Percentiles rank a stretch among this genome's conserved stretches.
These are phyloP conservation scores for Epistrophella euchroma DNA, from an alignment of 2,888 invertebrate species.

Conservation along the genomic window DNA sequence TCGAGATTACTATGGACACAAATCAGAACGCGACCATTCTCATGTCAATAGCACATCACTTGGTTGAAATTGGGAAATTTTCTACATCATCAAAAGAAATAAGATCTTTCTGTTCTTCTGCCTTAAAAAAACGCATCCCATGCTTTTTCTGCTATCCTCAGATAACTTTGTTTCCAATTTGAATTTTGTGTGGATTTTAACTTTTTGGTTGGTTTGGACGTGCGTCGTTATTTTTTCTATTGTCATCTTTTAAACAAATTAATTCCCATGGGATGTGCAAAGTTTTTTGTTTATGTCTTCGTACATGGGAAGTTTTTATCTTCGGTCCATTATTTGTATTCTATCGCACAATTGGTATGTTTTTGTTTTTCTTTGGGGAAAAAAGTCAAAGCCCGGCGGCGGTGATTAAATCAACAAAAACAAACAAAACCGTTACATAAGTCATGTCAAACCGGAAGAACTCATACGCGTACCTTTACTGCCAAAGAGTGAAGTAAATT, in stretches of 20 bases:
- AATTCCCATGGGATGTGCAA: conserved; percentile 34
- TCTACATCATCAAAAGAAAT: neutral
- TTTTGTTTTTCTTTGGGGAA: conserved; percentile 18
- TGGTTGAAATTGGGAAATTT: neutral
- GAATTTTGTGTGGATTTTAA: neutral
- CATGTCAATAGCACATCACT: no score
- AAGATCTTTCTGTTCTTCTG: neutral
- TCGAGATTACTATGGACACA: no score
- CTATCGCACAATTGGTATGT: conserved; percentile 16
- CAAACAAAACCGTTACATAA: conserved; percentile 39
- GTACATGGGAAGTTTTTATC: conserved; percentile 31
- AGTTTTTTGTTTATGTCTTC: conserved; percentile 1
- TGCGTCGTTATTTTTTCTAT: conserved; percentile 11
- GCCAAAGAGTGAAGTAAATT: conserved; percentile 15
- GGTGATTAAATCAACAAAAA: conserved; percentile 18
- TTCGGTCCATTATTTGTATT: conserved; percentile 21
- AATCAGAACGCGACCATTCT: no score
- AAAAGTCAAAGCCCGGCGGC: conserved; percentile 38
- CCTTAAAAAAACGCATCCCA: neutral
- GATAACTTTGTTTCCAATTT: neutral
- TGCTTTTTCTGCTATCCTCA: neutral
- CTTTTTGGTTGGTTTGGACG: neutral
- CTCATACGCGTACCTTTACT: conserved; percentile 1
- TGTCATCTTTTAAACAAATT: conserved; percentile 25
- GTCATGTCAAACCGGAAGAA: conserved; percentile 51